phyloP scores from a whole-genome alignment of 1,140 invertebrate genomes.

The Papilio aristodemus region DNA sequence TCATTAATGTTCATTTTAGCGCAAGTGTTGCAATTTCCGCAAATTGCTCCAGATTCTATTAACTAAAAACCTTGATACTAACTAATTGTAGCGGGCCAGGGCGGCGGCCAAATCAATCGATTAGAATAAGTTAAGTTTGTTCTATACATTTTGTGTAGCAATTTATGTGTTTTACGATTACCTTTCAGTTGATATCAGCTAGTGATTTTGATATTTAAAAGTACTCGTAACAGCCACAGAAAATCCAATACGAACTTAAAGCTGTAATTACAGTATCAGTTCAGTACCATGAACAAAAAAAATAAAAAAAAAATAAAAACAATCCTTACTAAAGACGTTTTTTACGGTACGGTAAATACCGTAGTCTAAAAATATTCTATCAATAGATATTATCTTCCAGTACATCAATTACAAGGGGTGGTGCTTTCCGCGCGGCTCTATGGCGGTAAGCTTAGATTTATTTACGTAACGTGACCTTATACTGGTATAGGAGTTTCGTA shows the following conservation, averaged over 20 bases:
- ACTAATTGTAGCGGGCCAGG: background rate
- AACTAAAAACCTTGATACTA: constrained; percentile 20
- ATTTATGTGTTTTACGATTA: too few species aligned
- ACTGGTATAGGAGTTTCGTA: background rate
- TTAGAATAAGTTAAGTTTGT: background rate
- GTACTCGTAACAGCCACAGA: too few species aligned
- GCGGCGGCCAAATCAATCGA: background rate
- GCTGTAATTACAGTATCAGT: background rate
- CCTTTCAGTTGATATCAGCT: too few species aligned
- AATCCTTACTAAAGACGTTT: background rate
- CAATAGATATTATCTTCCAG: constrained; percentile 10
- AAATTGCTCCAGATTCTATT: constrained; percentile 11
- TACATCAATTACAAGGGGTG: constrained; percentile 21
- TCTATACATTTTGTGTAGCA: too few species aligned
- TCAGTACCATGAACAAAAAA: background rate
- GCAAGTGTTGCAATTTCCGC: constrained; percentile 7
- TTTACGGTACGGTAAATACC: too few species aligned
- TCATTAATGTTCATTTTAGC: constrained; percentile 1
- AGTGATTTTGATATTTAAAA: too few species aligned
- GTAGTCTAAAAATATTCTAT: constrained; percentile 8
- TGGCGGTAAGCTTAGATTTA: constrained; percentile 13
- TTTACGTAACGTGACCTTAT: constrained; percentile 22
- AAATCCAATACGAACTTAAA: too few species aligned
- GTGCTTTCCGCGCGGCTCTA: background rate
- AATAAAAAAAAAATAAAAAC: background rate